Conservation (phyloP, 2,113 vertebrate genomes). For the Tupaia tana region DNA sequence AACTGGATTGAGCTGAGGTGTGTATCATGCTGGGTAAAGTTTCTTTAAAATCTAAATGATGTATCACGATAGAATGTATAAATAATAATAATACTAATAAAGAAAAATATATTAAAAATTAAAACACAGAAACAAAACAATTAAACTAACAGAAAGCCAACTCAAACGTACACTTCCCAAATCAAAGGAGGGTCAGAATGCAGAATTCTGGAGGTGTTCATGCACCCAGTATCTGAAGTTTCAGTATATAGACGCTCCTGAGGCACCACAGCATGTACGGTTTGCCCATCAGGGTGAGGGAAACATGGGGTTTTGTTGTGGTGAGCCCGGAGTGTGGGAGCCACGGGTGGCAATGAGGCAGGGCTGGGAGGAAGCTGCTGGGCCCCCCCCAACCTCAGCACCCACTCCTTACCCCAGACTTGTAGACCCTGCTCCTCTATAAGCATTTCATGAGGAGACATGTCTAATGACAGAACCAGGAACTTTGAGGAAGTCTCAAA, state of each 20-base stretch:
- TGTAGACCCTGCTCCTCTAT: background rate
- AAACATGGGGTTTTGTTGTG: too few relatives aligned
- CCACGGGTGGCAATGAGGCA: background rate
- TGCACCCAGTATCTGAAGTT: too few relatives aligned
- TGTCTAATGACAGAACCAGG: background rate
- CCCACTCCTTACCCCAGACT: accelerated
- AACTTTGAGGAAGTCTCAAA: background rate
- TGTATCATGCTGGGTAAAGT: too few relatives aligned
- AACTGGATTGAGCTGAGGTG: too few relatives aligned
- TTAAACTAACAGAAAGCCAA: background rate
- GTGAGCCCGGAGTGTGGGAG: background rate
- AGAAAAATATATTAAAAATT: background rate
- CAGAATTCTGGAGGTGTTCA: background rate
- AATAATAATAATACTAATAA: too few relatives aligned
- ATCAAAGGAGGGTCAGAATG: background rate
- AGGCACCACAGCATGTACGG: too few relatives aligned
- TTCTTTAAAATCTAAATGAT: too few relatives aligned
- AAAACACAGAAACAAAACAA: background rate
- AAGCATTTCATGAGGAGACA: background rate
- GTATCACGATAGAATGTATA: too few relatives aligned
- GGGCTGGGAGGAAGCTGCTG: background rate
- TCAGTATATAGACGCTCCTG: background rate
- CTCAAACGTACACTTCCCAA: background rate
- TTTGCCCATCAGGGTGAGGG: too few relatives aligned
- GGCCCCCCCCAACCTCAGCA: background rate